Base-by-base conservation (phyloP, 1,140 invertebrate species). In the Coptotermes formosanus region DNA sequence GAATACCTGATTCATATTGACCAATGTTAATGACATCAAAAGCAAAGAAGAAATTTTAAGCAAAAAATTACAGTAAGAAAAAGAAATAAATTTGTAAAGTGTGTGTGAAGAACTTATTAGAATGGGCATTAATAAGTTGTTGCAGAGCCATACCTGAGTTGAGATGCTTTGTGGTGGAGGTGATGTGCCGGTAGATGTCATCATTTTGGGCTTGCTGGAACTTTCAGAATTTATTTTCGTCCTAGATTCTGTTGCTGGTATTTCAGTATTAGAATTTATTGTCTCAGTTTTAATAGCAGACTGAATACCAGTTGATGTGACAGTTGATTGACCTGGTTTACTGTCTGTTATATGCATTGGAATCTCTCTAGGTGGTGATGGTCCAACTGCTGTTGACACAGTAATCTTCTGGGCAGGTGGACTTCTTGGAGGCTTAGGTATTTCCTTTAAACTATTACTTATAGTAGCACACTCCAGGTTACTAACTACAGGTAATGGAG, bases 141-240 rank as follows among this genome's bases (percentile, higher is more conserved):
- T 45, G 8, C 23, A 23, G 6, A 23, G 4, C 85, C 89, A 91
- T 93, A 97, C 96, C 93, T 97, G 96, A 45, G 96, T 97, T 45
- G 96, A 96, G 88, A 96, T 96, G 90, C 92, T 96, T 91, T 97
- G 96, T 14, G 96, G 96, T 64, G 96, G 95, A 84, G 96, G 96
- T 32, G 96, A 97, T 38, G 96, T 97, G 86, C 96, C 96, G 69
- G 93, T 95, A 64, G 94, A 86, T 30, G 86, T 85, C 59, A 86
- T 52, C 44, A 83, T 59, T 82, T 86, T 86, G 45, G 23, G 16
- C 23, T 45, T 45, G 3, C 16, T 0, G 6, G 83, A 30, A 52
- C n/a, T 14, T 19, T 82, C 9, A 25, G 43, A 30, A 45, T 45
- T 23, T 30, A 9, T 23, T 30, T 43, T 25, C 44, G 43, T 38